Base-by-base conservation (phyloP, 2,113 vertebrate genomes). In the Erinaceus europaeus region DNA sequence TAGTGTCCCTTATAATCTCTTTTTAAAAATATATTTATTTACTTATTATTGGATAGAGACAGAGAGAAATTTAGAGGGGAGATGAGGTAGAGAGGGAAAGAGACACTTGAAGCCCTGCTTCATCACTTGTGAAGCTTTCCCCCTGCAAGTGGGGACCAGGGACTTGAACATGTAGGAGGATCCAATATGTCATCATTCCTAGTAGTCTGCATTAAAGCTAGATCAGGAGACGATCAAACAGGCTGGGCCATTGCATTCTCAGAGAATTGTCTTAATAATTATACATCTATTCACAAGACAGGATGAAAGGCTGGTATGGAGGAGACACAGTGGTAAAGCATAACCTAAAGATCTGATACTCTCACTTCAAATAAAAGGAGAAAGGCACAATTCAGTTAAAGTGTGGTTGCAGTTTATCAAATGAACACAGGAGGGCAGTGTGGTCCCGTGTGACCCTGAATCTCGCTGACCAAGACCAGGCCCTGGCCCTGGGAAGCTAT, bases 351-450 rank as follows among this genome's bases (percentile, higher is more conserved):
- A 46, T 52, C n/a, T 48, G 1, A 61, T 15, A 6, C 21, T 48
- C 21, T 55, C 17, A 20, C 38, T 21, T 75, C 42, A n/a, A 79
- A 20, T 7, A 34, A 50, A 55, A 42, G 32, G 67, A 4, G 29
- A 13, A 25, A 38, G 46, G 44, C 18, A 0, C 20, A 18, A 3
- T 6, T 25, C 21, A 14, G 38, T 15, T 3, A 15, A 59, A 32
- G 12, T 4, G 25, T 3, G 3, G 14, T 18, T 68, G 90, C 65
- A 88, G 40, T 89, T 17, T 0, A 1, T 0, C 6, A 23, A 65
- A 50, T 57, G 32, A 32, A 10, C 93, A 64, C 89, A 34, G 4
- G 36, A 48, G n/a, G 77, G 65, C 73, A 71, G 68, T 89, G 52
- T 81, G 29, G 15, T 29, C 46, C 46, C 61, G n/a, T 0, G 18